Conservation (phyloP, 2,888 invertebrate genomes). For the Leucoma salicis region DNA sequence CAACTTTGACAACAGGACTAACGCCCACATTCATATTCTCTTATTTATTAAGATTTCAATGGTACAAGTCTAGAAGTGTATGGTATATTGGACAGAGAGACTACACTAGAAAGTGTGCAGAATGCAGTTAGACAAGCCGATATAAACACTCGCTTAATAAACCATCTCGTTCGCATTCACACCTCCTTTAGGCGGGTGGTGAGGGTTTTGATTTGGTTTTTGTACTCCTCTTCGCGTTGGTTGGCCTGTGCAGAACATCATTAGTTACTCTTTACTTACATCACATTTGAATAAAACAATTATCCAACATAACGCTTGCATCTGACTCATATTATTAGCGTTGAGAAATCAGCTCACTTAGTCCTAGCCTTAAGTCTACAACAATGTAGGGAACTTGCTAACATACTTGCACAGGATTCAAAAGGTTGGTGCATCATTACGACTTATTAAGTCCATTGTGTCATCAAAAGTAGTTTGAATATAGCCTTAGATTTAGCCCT, state of each 20-base stretch:
- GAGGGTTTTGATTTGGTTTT: conserved; percentile 99
- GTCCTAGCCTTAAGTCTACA: conserved; percentile 23
- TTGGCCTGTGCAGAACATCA: conserved; percentile 89
- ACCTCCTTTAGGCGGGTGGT: conserved; percentile 99
- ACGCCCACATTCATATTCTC: too few species aligned
- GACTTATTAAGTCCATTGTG: background rate
- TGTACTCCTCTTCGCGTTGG: conserved; percentile 99
- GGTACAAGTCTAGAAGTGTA: conserved; percentile 7
- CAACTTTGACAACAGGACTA: too few species aligned
- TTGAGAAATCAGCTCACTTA: conserved; percentile 20
- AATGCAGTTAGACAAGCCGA: conserved; percentile 76
- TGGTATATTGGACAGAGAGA: conserved; percentile 48
- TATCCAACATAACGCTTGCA: conserved; percentile 11
- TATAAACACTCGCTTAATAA: conserved; percentile 60
- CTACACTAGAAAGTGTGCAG: conserved; percentile 52
- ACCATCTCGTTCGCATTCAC: conserved; percentile 72
- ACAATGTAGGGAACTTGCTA: conserved; percentile 16
- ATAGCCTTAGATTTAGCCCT: background rate
- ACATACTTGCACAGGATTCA: conserved; percentile 12
- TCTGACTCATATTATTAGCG: conserved; percentile 29
- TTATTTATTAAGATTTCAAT: too few species aligned
- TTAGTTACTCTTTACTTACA: conserved; percentile 40
- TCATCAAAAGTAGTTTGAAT: background rate
- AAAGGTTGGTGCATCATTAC: conserved; percentile 73
- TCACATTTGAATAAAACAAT: background rate